Percentiles rank a stretch among this genome's conserved stretches.
These are phyloP conservation scores for Notolabrus celidotus DNA, from an alignment of 2,797 vertebrate genomes.

Conservation along the genomic window DNA sequence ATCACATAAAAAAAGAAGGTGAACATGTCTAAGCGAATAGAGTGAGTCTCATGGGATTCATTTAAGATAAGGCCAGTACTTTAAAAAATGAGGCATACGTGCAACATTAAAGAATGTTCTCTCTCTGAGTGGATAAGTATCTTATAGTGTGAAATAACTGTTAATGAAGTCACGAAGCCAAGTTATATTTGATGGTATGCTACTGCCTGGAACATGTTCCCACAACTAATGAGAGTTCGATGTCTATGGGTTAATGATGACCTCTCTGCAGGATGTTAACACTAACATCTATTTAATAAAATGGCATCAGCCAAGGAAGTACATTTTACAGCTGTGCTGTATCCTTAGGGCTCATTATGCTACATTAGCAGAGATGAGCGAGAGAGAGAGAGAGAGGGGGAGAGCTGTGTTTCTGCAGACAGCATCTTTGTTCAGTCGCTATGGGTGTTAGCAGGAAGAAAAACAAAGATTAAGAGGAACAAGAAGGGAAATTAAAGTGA, in stretches of 20 bases:
- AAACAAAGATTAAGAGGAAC: conserved; percentile 1
- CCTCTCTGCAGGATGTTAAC: conserved; percentile 44
- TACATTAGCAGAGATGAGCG: conserved; percentile 37
- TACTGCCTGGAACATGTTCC: conserved; percentile 44
- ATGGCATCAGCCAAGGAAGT: conserved; percentile 30
- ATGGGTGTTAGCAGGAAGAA: neutral
- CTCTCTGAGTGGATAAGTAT: conserved; percentile 6
- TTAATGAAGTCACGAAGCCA: conserved; percentile 55
- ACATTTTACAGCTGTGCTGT: conserved; percentile 29
- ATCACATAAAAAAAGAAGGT: no score
- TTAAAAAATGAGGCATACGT: neutral
- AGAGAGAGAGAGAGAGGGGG: no score
- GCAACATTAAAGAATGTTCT: conserved; percentile 12
- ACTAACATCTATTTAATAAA: conserved; percentile 59
- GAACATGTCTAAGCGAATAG: neutral
- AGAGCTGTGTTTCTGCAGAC: conserved; percentile 23
- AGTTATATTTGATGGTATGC: conserved; percentile 56
- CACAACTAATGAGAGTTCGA: conserved; percentile 55
- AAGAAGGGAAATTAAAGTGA: neutral
- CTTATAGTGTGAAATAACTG: conserved; percentile 26
- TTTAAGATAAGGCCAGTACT: neutral
- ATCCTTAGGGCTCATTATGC: conserved; percentile 61
- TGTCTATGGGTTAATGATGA: conserved; percentile 61
- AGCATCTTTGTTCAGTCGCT: neutral
- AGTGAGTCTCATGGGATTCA: neutral